Evolutionary conservation across 2,888 invertebrate genomes (phyloP), one percentile per base, ranked within the genome.

Genomic region (Masnerella sp.): DNA sequence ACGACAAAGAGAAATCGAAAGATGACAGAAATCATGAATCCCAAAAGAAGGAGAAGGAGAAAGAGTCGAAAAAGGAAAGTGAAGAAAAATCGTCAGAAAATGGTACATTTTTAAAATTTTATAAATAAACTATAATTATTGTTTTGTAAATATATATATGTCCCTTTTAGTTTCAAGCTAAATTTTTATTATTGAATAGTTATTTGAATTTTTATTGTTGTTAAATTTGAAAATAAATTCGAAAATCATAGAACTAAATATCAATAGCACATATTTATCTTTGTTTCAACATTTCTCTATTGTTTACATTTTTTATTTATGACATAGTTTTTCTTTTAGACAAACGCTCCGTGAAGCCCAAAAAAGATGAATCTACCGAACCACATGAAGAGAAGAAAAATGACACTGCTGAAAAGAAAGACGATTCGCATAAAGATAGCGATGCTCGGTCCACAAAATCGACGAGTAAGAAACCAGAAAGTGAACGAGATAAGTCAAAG

Each of bases 381-480:
- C 74, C 85, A 58, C 49, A 71, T 0, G 89, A 89, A 18, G 89
- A 88, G 49, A 90, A 90, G 49, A 90, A 88, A 20, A 87, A 88
- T 2, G 83, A 88, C 0, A 88, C 87, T 0, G 84, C 82, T 8
- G 90, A 87, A 12, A 87, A 85, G 62, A 87, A 88, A 58, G 88
- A 87, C 11, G 87, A 84, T n/a, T 68, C 79, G 0, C 67, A 79
- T 3, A 85, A 87, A 64, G 86, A 87, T 45, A 80, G 83, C 0
- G 87, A 88, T 47, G 78, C 89, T 0, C 87, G 88, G 38, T 89
- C 90, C 4, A 90, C 89, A 5, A 90, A 91, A 76, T 90, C 89
- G 78, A 90, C 89, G 64, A 84, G 84, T 77, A 84, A 85, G 72
- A 83, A 84, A 80, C 87, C 88, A 64, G 83, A 88, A 74, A 83